phyloP scores from a whole-genome alignment of 2,888 invertebrate genomes.

The Megamerina dolium region DNA sequence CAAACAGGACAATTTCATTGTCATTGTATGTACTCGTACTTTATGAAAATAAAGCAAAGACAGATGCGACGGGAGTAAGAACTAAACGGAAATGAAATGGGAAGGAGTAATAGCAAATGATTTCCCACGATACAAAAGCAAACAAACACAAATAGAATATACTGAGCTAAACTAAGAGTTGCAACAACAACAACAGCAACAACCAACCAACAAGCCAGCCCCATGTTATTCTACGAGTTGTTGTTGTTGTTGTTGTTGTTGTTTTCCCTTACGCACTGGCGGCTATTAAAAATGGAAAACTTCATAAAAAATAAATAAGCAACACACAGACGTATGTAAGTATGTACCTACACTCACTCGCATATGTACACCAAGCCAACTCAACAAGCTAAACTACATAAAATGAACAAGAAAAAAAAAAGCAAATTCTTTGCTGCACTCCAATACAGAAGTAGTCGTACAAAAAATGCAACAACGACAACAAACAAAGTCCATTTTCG shows the following conservation, averaged over 20 bases:
- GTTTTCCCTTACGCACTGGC: neutral
- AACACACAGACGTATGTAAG: neutral
- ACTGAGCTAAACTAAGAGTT: neutral
- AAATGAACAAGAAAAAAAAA: neutral
- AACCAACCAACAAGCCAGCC: too few relatives aligned
- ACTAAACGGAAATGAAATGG: neutral
- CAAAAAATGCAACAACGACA: neutral
- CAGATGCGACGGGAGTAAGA: neutral
- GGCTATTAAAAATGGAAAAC: slow-evolving; percentile 1
- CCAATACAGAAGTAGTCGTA: neutral
- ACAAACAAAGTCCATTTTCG: neutral
- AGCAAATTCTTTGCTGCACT: neutral
- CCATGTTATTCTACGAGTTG: too few relatives aligned
- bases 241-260: too few relatives aligned
- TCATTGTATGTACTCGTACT: too few relatives aligned
- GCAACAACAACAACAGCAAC: too few relatives aligned
- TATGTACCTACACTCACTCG: too few relatives aligned
- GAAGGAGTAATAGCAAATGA: neutral
- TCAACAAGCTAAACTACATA: too few relatives aligned
- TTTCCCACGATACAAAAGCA: slow-evolving; percentile 2
- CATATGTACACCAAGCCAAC: too few relatives aligned
- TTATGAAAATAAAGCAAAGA: too few relatives aligned
- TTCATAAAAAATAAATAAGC: slow-evolving; percentile 6
- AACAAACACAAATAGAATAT: neutral
- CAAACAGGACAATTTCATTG: too few relatives aligned